A percentile compares a stretch with the other conserved stretches of the same genome.
Conservation (phyloP, 1,140 invertebrate genomes). For the Lucilia sericata region DNA sequence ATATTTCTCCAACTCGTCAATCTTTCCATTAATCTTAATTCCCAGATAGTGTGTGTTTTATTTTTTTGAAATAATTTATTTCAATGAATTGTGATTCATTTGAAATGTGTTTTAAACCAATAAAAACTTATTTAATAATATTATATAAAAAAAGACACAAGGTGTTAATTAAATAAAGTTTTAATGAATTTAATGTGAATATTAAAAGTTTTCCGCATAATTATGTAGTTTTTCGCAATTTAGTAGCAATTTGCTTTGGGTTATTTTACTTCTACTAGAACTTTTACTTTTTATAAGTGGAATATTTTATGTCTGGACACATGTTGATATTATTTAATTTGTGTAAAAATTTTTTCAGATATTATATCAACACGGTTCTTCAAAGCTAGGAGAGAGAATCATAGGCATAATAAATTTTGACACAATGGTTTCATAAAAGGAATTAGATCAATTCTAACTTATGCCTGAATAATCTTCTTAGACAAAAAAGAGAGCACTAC, state of each 20-base stretch:
- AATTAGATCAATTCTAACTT: no score
- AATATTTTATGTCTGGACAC: no score
- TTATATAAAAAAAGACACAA: background rate
- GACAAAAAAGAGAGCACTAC: no score
- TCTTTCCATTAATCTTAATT: background rate
- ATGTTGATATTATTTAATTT: no score
- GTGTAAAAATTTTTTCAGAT: no score
- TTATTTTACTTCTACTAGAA: no score
- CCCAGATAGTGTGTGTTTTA: background rate
- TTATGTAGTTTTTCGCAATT: background rate
- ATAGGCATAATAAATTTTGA: no score
- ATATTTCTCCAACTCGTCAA: background rate
- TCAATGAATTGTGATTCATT: slow-evolving; percentile 10
- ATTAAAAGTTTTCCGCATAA: slow-evolving; percentile 1
- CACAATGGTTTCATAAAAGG: no score
- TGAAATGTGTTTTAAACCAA: background rate
- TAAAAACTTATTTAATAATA: background rate
- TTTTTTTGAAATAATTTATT: background rate
- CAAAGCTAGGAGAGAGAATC: no score
- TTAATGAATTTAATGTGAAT: background rate
- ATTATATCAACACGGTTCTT: no score
- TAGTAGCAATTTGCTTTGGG: background rate
- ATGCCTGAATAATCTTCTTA: no score
- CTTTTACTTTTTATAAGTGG: no score
- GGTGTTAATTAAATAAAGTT: slow-evolving; percentile 18